Evolutionary conservation across 2,797 vertebrate genomes (phyloP).

Genomic region (Sebastes melanostomus): DNA sequence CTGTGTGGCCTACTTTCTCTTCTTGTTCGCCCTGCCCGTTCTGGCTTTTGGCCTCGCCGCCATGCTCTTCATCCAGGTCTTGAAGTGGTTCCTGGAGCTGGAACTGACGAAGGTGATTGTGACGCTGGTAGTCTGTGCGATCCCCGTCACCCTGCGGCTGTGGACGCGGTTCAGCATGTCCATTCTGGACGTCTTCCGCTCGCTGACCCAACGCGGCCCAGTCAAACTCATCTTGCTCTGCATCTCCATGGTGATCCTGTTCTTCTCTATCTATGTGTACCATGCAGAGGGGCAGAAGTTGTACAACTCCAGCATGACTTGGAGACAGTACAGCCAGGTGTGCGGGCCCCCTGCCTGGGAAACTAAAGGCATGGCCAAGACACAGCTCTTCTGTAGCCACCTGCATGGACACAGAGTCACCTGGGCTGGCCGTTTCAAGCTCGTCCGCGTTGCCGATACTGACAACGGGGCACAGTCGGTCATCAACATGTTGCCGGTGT

Average conservation of each 20-base stretch:
- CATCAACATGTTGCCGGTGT: slow-evolving; percentile 91
- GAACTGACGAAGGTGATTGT: slow-evolving; percentile 92
- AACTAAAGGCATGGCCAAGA: slow-evolving; percentile 91
- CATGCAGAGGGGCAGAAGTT: slow-evolving; percentile 93
- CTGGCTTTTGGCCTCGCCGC: slow-evolving; percentile 85
- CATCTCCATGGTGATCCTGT: slow-evolving; percentile 88
- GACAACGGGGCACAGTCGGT: slow-evolving; percentile 95
- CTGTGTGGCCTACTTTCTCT: slow-evolving; percentile 93
- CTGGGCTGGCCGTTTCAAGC: slow-evolving; percentile 92
- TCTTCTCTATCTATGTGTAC: slow-evolving; percentile 93
- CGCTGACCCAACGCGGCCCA: slow-evolving; percentile 87
- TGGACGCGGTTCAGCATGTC: slow-evolving; percentile 91
- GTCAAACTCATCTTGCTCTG: slow-evolving; percentile 95
- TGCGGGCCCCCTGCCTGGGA: slow-evolving; percentile 94
- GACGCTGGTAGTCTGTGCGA: slow-evolving; percentile 83
- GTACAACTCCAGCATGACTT: slow-evolving; percentile 94
- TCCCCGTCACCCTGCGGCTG: slow-evolving; percentile 89
- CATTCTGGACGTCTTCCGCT: slow-evolving; percentile 81
- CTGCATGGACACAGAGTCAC: slow-evolving; percentile 95
- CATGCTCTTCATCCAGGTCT: slow-evolving; percentile 87
- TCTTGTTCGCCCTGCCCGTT: slow-evolving; percentile 93
- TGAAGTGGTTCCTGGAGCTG: slow-evolving; percentile 92
- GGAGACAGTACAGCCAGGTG: slow-evolving; percentile 88
- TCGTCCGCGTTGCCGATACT: slow-evolving; percentile 89
- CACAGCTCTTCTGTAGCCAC: slow-evolving; percentile 95